Percentiles rank a stretch among this genome's conserved stretches.
Conservation (phyloP, 53 echinoderm and acorn worm genomes). For the Antedon mediterranea region DNA sequence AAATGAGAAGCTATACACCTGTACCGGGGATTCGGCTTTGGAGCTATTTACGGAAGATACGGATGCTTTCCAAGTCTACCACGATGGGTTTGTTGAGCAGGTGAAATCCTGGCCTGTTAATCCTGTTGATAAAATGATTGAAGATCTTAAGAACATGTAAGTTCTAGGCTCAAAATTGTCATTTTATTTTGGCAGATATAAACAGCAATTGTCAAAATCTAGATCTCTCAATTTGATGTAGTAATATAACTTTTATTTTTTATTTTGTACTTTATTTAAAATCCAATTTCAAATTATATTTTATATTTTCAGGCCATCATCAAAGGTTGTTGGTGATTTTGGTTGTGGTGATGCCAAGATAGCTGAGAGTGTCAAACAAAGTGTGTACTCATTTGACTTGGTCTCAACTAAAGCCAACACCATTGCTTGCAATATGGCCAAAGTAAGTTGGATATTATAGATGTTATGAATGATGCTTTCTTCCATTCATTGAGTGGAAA, state of each 20-base stretch:
- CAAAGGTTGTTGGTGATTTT: slow-evolving; percentile 66
- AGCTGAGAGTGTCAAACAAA: slow-evolving; percentile 63
- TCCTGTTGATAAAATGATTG: slow-evolving; percentile 66
- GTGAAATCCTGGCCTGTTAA: slow-evolving; percentile 76
- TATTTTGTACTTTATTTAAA: no score
- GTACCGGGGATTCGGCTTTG: slow-evolving; percentile 46
- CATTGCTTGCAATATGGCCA: slow-evolving; percentile 57
- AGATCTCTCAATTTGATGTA: no score
- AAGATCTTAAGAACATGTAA: slow-evolving; percentile 50
- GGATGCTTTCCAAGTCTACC: slow-evolving; percentile 60
- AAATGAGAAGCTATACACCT: slow-evolving; percentile 72
- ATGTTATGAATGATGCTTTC: no score
- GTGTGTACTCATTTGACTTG: slow-evolving; percentile 74
- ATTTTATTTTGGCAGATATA: no score
- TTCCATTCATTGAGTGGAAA: no score
- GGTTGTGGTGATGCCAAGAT: slow-evolving; percentile 94
- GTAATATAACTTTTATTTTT: no score
- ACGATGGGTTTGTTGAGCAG: slow-evolving; percentile 64
- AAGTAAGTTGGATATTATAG: slow-evolving; percentile 24
- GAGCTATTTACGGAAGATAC: slow-evolving; percentile 35
- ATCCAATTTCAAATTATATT: background rate
- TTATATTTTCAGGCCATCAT: slow-evolving; percentile 33
- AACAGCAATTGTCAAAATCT: no score
- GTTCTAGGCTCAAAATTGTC: background rate
- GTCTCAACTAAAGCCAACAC: slow-evolving; percentile 54